Conservation (phyloP, 2,113 vertebrate species). For the Dissostichus mawsoni region DNA sequence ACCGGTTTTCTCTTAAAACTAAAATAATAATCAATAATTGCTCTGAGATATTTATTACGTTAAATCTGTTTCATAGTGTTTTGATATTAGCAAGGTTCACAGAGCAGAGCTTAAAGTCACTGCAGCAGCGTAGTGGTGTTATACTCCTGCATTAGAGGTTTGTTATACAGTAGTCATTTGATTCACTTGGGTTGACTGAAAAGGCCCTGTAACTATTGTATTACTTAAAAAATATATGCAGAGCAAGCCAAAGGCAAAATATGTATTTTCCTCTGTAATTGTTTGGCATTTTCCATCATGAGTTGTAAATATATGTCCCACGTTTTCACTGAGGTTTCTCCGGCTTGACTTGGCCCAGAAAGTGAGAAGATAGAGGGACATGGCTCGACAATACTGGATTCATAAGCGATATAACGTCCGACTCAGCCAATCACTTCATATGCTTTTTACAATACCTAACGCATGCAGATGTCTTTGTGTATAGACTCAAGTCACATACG, state of each 20-base stretch:
- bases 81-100: not conserved
- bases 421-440: slow-evolving; percentile 70
- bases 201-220: slow-evolving; percentile 10
- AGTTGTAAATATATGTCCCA: slow-evolving; percentile 58
- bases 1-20: slow-evolving; percentile 21
- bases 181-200: slow-evolving; percentile 17
- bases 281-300: slow-evolving; percentile 50
- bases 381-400: slow-evolving; percentile 51
- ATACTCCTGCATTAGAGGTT: slow-evolving; percentile 3
- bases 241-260: not conserved
- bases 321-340: slow-evolving; percentile 61
- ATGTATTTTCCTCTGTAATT: slow-evolving; percentile 31
- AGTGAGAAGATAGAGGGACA: slow-evolving; percentile 51
- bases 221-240: slow-evolving; percentile 2
- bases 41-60: slow-evolving; percentile 1
- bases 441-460: slow-evolving; percentile 28
- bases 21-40: not conserved
- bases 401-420: slow-evolving; percentile 43
- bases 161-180: slow-evolving; percentile 30
- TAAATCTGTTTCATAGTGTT: slow-evolving; percentile 1
- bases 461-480: not conserved
- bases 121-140: slow-evolving; percentile 1
- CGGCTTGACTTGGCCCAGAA: slow-evolving; percentile 62
- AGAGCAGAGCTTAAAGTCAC: not conserved
- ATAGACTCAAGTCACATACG: slow-evolving; percentile 2